These are phyloP conservation scores for Menidia beryllina DNA, from an alignment of 2,113 vertebrate species.

Conservation along the genomic window DNA sequence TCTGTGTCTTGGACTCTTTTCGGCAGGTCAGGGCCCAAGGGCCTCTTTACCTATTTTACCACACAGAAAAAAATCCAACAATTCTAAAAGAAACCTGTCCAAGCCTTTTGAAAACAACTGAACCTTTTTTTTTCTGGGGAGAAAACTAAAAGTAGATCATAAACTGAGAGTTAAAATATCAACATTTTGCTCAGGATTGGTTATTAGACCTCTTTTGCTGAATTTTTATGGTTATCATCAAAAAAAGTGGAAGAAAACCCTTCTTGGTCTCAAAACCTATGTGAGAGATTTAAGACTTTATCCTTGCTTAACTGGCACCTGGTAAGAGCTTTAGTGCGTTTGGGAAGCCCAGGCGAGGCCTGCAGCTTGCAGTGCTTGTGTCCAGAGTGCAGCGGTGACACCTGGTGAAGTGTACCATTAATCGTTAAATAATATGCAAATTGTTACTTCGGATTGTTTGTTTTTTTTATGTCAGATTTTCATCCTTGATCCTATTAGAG, in stretches of 20 bases:
- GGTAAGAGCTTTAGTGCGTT: constrained; percentile 57
- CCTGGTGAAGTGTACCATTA: constrained; percentile 75
- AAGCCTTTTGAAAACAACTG: constrained; percentile 5
- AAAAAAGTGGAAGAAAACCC: constrained; percentile 46
- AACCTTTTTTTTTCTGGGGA: neutral
- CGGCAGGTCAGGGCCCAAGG: constrained; percentile 35
- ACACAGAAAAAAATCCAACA: constrained; percentile 31
- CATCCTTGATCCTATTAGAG: constrained; percentile 74
- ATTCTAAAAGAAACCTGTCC: neutral
- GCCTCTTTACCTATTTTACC: constrained; percentile 11
- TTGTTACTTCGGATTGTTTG: constrained; percentile 74
- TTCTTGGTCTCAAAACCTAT: constrained; percentile 13
- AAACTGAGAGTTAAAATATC: constrained; percentile 14
- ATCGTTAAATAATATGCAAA: constrained; percentile 74
- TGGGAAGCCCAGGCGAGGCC: constrained; percentile 42
- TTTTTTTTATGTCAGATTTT: constrained; percentile 75
- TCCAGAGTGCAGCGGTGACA: constrained; percentile 71
- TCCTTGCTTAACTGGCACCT: constrained; percentile 63
- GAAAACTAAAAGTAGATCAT: constrained; percentile 5
- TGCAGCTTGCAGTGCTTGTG: constrained; percentile 44
- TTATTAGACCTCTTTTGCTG: constrained; percentile 24
- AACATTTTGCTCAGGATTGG: constrained; percentile 43
- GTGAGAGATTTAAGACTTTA: constrained; percentile 59
- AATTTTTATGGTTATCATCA: constrained; percentile 32
- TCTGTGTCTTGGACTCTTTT: constrained; percentile 41